Evolutionary conservation across 1,140 invertebrate species (phyloP).

Genomic region (Orussus abietinus): DNA sequence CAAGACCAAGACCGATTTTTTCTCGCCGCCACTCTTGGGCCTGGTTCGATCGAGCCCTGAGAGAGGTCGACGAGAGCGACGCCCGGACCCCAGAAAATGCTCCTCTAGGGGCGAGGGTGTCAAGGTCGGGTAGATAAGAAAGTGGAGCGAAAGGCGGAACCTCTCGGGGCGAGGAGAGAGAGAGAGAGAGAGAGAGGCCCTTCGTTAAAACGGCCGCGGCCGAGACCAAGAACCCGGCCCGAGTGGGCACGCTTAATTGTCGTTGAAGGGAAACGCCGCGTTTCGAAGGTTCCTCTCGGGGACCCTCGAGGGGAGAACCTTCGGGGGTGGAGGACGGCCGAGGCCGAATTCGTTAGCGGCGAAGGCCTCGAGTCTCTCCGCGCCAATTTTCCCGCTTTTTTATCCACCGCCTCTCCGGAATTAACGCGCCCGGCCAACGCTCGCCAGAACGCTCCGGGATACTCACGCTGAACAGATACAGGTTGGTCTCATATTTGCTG

Average conservation of each 20-base stretch:
- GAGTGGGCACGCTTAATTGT: conserved; percentile 24
- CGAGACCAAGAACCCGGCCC: conserved; percentile 7
- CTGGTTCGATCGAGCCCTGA: too few relatives aligned
- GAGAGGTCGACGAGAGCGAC: too few relatives aligned
- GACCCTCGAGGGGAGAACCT: conserved; percentile 7
- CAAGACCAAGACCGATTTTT: too few relatives aligned
- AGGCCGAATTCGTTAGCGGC: conserved; percentile 3
- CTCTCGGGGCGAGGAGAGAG: conserved; percentile 9
- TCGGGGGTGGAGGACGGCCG: conserved; percentile 1
- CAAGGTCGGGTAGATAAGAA: conserved; percentile 20
- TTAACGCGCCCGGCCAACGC: too few relatives aligned
- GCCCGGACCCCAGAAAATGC: too few relatives aligned
- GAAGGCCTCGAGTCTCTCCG: conserved; percentile 9
- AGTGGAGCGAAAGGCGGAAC: conserved; percentile 23
- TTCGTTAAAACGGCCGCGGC: conserved; percentile 31
- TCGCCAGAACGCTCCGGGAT: too few relatives aligned
- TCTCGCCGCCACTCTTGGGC: too few relatives aligned
- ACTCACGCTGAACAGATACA: conserved; percentile 70
- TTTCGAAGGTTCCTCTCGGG: background rate
- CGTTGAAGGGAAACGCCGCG: conserved; percentile 15
- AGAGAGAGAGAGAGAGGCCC: conserved; percentile 15
- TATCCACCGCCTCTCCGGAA: too few relatives aligned
- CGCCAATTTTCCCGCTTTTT: background rate
- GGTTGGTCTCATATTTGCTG: conserved; percentile 66
- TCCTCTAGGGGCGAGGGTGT: conserved; percentile 5